Evolutionary conservation across 1,140 invertebrate genomes (phyloP), one percentile per base, ranked within the genome.

Genomic region (Drosophila ironensis): DNA sequence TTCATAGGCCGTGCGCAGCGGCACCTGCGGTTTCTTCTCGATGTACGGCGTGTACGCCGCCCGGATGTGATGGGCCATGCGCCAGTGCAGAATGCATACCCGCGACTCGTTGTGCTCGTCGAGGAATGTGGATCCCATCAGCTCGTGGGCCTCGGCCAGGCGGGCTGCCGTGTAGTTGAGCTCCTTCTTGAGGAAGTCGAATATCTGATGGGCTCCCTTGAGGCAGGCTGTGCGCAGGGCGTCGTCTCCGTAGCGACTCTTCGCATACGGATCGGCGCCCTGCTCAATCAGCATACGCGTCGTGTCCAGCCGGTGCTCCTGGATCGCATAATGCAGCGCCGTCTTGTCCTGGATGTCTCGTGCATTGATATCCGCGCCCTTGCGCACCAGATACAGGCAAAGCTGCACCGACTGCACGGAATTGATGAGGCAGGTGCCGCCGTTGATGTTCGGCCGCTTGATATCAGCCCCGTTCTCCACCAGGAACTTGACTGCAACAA

Each of bases 381-480:
- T 92, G 61, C 93, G 90, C 16, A 98, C 92, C 28, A 98, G 91
- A 91, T 94, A 97, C 30, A 93, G 92, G 89, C 97, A 98, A 9
- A 98, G 91, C 48, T 93, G 92, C 9, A 94, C 93, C 81, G 95
- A 96, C 91, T 98, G 97, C 30, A 98, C 96, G 1, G 96, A 96
- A 91, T 98, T 98, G 56, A 98, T 98, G 19, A 98, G 91, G 90
- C 97, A 98, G 0, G 97, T 98, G 50, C 97, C 97, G 50, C 97
- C 97, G 91, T 97, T 98, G 72, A 95, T 95, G 91, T 98, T 98
- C 1, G 97, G 93, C 63, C 93, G 93, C 51, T 94, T 92, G 70
- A 98, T 96, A 90, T 98, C 95, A 2, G 97, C 97, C 46, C 95
- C 95, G 84, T 95, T 92, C 84, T 95, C 93, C 5, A 97, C 95